Percentiles rank a stretch among this genome's conserved stretches.
These are phyloP conservation scores for Desmophyllum pertusum DNA, from an alignment of 92 coral and sea anemone species.

Conservation along the genomic window DNA sequence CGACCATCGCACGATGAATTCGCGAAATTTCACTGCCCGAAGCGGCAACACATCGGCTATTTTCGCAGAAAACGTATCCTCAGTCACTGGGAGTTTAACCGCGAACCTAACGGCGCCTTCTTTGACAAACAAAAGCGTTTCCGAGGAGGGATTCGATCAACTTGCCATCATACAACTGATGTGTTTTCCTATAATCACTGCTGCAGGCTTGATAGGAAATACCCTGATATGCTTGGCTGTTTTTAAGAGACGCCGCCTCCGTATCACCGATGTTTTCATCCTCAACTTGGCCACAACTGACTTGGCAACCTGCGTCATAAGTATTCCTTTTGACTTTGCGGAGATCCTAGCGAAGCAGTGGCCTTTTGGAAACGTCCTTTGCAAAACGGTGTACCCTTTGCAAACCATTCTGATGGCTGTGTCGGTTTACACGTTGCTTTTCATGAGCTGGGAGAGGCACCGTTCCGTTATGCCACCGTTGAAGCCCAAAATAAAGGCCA, in stretches of 20 bases:
- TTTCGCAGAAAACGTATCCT: constrained; percentile 4
- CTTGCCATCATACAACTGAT: constrained; percentile 63
- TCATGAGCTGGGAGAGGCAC: constrained; percentile 87
- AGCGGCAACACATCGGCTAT: not conserved
- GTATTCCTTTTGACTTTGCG: constrained; percentile 83
- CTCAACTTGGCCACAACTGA: constrained; percentile 79
- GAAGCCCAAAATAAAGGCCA: constrained; percentile 71
- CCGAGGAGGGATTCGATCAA: constrained; percentile 28
- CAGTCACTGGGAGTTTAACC: not conserved
- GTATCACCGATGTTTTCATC: constrained; percentile 76
- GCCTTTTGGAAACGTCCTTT: constrained; percentile 73
- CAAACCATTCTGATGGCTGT: constrained; percentile 71
- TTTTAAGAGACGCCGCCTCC: constrained; percentile 72
- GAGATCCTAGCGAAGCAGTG: constrained; percentile 62
- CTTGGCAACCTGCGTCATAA: constrained; percentile 64
- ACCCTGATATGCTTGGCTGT: constrained; percentile 75
- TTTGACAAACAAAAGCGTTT: not conserved
- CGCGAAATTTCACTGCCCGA: not conserved
- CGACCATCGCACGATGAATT: not conserved
- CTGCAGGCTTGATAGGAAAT: constrained; percentile 80
- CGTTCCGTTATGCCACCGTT: constrained; percentile 78
- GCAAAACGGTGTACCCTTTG: constrained; percentile 65
- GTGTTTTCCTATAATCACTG: constrained; percentile 77
- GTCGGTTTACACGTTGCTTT: constrained; percentile 76
- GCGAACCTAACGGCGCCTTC: not conserved